A percentile compares a stretch with the other conserved stretches of the same genome.
These are phyloP conservation scores for Xiphias gladius DNA, from an alignment of 2,113 vertebrate species.

Conservation along the genomic window DNA sequence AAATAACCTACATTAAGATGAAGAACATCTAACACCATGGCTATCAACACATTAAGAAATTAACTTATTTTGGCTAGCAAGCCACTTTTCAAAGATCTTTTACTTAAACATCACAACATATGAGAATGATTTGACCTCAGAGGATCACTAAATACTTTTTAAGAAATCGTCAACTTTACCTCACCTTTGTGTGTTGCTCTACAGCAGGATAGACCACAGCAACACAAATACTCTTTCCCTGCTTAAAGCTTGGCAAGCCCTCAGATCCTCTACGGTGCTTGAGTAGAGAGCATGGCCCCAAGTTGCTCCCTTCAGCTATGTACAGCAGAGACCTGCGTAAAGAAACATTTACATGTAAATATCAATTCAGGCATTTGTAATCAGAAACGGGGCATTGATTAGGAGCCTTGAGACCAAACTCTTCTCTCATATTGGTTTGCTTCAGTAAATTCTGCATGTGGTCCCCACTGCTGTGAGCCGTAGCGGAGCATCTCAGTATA, in stretches of 20 bases:
- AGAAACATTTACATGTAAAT: not conserved
- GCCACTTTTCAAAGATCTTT: not conserved
- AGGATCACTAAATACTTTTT: not conserved
- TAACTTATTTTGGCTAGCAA: not conserved
- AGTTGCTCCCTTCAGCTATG: not conserved
- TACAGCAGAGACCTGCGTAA: not conserved
- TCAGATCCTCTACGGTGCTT: not conserved
- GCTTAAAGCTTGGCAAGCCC: not conserved
- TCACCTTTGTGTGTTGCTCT: not conserved
- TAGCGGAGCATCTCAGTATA: not conserved
- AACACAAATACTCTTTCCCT: not conserved
- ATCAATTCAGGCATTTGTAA: not conserved
- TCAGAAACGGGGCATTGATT: not conserved
- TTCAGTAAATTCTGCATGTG: not conserved
- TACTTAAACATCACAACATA: not conserved
- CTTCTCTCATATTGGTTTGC: not conserved
- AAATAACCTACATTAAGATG: not conserved
- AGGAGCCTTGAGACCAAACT: not conserved
- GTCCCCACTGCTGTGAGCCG: not conserved
- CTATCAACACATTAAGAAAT: not conserved
- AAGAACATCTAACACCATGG: not conserved
- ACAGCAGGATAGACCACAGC: slow-evolving; percentile 2
- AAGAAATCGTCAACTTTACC: not conserved
- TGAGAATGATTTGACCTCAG: not conserved
- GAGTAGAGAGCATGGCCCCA: not conserved